Evolutionary conservation across 2,113 vertebrate genomes (phyloP), one percentile per base, ranked within the genome.

Genomic region (Platycercus adscitus): DNA sequence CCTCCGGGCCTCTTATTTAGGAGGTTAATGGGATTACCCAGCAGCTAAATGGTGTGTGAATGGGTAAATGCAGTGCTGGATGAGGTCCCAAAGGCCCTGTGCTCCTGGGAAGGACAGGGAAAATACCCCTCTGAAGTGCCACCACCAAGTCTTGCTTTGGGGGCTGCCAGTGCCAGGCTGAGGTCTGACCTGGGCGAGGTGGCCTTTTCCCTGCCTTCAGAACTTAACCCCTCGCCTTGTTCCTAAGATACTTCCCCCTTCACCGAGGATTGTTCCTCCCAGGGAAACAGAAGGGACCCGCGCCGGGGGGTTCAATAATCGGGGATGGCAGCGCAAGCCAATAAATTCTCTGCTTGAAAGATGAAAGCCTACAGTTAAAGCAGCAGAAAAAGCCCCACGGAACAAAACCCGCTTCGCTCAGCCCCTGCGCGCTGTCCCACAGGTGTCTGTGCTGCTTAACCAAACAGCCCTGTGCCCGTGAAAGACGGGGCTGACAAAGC

Each of bases 301-400:
- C 21, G 33, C 94, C 6, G 44, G 39, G 81, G 91, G 75, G 93
- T 96, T 93, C 81, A 91, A 76, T 73, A 97, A 86, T 89, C 83
- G 78, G 91, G 60, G 46, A 69, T 33, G 68, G 93, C 96, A 96
- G 46, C 73, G 47, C 86, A 90, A 92, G 81, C 88, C 79, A 95
- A 97, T 97, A 97, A 96, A 96, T 97, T 97, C 95, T 94, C 92
- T 95, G 88, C 95, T 97, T 89, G 96, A 96, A 94, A 96, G 97
- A 98, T 97, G 93, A 98, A 98, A 97, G 96, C 70, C 35, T 47
- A 64, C 91, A 89, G 97, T 94, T 87, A 60, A 49, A 93, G 55
- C 5, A 33, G 37, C 49, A 53, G 12, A 8, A 19, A 21, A 35
- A 17, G 89, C 64, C 64, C 53, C 44, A 33, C 3, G 37, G 43